Percentiles rank a stretch among this genome's conserved stretches.
Conservation (phyloP, 2,113 vertebrate species). For the Zootoca vivipara region DNA sequence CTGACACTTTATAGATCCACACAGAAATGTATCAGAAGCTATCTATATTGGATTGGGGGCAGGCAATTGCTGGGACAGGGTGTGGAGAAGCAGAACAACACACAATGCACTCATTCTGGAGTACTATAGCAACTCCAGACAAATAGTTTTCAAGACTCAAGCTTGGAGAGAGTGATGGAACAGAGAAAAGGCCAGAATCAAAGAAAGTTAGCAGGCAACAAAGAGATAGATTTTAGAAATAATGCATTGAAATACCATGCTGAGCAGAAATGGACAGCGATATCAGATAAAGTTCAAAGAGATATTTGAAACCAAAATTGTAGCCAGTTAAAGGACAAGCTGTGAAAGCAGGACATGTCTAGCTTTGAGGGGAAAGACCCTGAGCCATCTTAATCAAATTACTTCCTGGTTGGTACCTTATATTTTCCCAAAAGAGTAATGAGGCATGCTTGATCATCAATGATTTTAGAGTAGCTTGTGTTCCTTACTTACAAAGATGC, state of each 20-base stretch:
- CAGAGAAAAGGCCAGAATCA: not conserved
- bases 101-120: not conserved
- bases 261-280: not conserved
- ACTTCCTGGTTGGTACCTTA: not conserved
- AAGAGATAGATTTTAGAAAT: rapidly evolving
- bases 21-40: not conserved
- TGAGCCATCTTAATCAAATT: not conserved
- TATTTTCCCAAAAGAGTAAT: not conserved
- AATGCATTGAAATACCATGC: not conserved
- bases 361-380: not conserved
- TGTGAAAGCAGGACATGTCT: not conserved
- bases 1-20: not conserved
- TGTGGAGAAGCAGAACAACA: not conserved
- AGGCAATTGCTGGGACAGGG: too few species aligned
- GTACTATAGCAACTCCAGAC: not conserved
- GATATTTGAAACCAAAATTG: not conserved
- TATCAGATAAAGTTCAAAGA: not conserved
- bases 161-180: not conserved
- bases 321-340: not conserved
- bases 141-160: not conserved
- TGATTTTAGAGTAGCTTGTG: rapidly evolving
- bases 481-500: not conserved
- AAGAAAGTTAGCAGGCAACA: not conserved
- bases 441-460: not conserved
- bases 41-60: not conserved